A percentile compares a stretch with the other conserved stretches of the same genome.
phyloP scores from a whole-genome alignment of 2,797 vertebrate species.

The Esox lucius region DNA sequence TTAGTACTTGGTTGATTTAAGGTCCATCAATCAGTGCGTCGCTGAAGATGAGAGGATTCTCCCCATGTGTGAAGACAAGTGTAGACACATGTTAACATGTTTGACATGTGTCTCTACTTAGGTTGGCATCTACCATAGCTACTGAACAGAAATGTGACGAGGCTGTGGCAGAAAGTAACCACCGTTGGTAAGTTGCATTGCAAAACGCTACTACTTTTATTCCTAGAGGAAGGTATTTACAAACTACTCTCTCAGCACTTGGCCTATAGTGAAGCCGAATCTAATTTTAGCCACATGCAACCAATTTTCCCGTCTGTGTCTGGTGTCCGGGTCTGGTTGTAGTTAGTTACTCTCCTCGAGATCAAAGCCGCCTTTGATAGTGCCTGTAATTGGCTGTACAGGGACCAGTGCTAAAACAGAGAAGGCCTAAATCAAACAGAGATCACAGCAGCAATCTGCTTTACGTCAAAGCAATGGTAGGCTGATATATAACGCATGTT shows the following conservation, averaged over 20 bases:
- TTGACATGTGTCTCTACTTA: neutral
- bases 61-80: constrained; percentile 31
- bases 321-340: constrained; percentile 88
- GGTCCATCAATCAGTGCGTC: constrained; percentile 69
- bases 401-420: constrained; percentile 65
- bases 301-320: constrained; percentile 83
- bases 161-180: neutral
- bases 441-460: constrained; percentile 72
- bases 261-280: constrained; percentile 67
- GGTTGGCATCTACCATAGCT: neutral
- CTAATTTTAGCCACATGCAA: constrained; percentile 84
- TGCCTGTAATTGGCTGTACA: constrained; percentile 77
- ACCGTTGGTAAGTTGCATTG: neutral
- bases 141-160: neutral
- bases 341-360: constrained; percentile 84
- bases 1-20: constrained; percentile 74
- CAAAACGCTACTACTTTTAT: neutral
- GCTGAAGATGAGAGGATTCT: constrained; percentile 62
- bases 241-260: neutral
- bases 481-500: constrained; percentile 16
- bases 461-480: constrained; percentile 75
- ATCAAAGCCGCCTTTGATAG: constrained; percentile 91
- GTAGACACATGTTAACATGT: neutral
- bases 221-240: neutral
- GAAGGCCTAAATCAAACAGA: constrained; percentile 74